phyloP scores from a whole-genome alignment of 2,113 vertebrate species.

The Mirza zaza region DNA sequence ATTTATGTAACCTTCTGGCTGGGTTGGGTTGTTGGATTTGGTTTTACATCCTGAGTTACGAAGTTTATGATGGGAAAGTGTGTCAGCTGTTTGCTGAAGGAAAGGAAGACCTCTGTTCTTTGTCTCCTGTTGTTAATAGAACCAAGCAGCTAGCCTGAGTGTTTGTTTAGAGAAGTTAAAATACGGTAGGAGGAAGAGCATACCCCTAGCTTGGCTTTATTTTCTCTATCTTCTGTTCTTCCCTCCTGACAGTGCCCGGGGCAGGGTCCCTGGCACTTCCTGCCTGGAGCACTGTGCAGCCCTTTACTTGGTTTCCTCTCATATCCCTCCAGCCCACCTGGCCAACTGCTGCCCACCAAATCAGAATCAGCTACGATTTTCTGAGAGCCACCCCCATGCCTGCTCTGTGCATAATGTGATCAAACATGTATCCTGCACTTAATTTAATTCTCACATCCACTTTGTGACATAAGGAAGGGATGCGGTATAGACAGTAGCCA shows the following conservation, averaged over 20 bases:
- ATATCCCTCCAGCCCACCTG: not conserved
- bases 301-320: not conserved
- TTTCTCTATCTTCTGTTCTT: not conserved
- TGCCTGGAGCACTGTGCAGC: not conserved
- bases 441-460: not conserved
- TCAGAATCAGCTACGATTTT: not conserved
- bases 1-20: slow-evolving; percentile 73
- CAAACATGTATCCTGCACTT: not conserved
- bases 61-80: slow-evolving; percentile 67
- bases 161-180: slow-evolving; percentile 46
- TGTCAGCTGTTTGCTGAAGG: slow-evolving; percentile 51
- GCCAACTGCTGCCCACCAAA: not conserved
- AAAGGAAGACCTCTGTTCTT: slow-evolving; percentile 52
- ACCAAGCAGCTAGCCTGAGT: not conserved
- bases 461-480: not conserved
- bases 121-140: slow-evolving; percentile 42
- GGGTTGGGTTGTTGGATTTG: slow-evolving; percentile 55
- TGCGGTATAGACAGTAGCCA: not conserved
- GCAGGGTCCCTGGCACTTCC: not conserved
- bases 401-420: not conserved
- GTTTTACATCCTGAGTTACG: slow-evolving; percentile 69
- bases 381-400: not conserved
- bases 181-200: not conserved
- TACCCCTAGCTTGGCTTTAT: not conserved
- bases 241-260: not conserved